Percentiles rank a stretch among this genome's conserved stretches.
Conservation (phyloP, 2,888 invertebrate genomes). For the Cartodere bifasciata region DNA sequence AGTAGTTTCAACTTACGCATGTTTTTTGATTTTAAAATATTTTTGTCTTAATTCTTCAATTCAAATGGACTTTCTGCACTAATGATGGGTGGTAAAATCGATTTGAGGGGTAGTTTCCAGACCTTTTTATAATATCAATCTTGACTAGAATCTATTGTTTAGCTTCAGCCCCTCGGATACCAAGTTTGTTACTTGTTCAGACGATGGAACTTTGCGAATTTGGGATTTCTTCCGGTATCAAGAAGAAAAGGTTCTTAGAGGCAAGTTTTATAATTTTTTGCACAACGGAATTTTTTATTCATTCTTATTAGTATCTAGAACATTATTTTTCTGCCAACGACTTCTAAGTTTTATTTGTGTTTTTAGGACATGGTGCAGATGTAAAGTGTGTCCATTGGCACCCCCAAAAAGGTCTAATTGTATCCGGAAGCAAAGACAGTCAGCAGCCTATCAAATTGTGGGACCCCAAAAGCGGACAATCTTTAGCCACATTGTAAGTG, state of each 20-base stretch:
- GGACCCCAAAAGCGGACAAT: conserved; percentile 95
- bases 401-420: conserved; percentile 91
- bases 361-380: conserved; percentile 87
- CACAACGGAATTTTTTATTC: background rate
- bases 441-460: conserved; percentile 99
- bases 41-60: too few relatives aligned
- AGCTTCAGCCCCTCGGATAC: conserved; percentile 99
- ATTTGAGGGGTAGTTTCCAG: conserved; percentile 1
- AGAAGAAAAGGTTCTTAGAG: conserved; percentile 87
- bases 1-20: too few relatives aligned
- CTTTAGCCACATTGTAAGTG: conserved; percentile 81
- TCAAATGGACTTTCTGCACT: conserved; percentile 1
- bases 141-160: conserved; percentile 19
- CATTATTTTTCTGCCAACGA: background rate
- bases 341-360: background rate
- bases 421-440: conserved; percentile 98
- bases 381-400: conserved; percentile 99
- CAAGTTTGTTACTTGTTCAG: conserved; percentile 98
- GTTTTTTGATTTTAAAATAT: too few relatives aligned
- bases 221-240: conserved; percentile 97
- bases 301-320: background rate
- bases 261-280: too few relatives aligned
- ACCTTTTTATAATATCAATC: too few relatives aligned
- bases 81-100: conserved; percentile 1
- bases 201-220: conserved; percentile 95